These are phyloP conservation scores for Ormyrus rosae DNA, from an alignment of 2,888 invertebrate species.

Conservation along the genomic window DNA sequence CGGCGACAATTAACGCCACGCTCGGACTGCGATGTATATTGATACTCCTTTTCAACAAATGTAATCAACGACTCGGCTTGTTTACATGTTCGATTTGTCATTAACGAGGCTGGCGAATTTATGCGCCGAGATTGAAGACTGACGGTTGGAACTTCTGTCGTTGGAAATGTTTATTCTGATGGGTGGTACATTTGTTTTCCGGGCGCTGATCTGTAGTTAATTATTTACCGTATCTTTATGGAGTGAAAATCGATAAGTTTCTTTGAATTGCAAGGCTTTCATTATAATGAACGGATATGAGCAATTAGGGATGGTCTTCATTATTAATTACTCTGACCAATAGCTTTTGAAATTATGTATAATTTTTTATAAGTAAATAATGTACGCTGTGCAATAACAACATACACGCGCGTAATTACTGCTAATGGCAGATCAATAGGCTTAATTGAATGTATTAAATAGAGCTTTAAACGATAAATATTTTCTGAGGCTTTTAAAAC, in stretches of 20 bases:
- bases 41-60: too few relatives aligned
- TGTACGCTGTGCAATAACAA: neutral
- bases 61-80: too few relatives aligned
- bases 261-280: neutral
- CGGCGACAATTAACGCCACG: slow-evolving; percentile 12
- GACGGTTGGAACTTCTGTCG: too few relatives aligned
- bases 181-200: too few relatives aligned
- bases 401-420: neutral
- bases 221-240: too few relatives aligned
- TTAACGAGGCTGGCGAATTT: too few relatives aligned
- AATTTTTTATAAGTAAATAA: slow-evolving; percentile 17
- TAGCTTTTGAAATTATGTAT: neutral
- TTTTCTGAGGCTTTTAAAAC: neutral
- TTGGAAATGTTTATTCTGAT: too few relatives aligned
- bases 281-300: slow-evolving; percentile 1
- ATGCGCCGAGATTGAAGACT: too few relatives aligned
- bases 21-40: too few relatives aligned
- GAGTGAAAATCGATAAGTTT: too few relatives aligned
- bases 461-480: neutral
- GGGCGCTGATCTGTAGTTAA: too few relatives aligned
- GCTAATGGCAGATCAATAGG: neutral
- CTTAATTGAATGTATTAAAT: neutral
- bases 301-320: neutral
- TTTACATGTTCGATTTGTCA: too few relatives aligned
- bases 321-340: slow-evolving; percentile 11